Base-by-base conservation (phyloP, 1,140 invertebrate species). In the Euura lappo region DNA sequence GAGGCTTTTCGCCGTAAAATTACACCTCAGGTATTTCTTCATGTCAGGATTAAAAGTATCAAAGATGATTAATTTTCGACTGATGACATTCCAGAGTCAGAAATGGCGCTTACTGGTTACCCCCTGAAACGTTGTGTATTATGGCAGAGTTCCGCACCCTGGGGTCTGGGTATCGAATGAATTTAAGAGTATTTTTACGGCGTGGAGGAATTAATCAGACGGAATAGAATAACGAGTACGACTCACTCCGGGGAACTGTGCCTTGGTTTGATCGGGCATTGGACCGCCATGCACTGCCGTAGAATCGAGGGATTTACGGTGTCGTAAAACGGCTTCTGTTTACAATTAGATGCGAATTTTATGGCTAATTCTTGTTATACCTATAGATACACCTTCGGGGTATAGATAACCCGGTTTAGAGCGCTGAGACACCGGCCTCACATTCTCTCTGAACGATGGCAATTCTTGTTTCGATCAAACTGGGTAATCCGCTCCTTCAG, bases 341-440 rank as follows among this genome's bases (percentile, higher is more conserved):
- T 60, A 60, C 51, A 60, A 60, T 60, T 60, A 60, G 51, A 60
- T 60, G 51, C 51, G 51, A 60, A 11, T 60, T 60, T 60, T 60
- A 60, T 60, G 13, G 51, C 51, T 60, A 60, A 60, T 60, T 28
- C 28, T 28, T 28, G 28, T 28, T 28, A 28, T 28, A 28, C 28
- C 28, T 28, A 28, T 28, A 28, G 28, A 28, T 28, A 28, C 28
- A 28, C 28, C 28, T 28, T 28, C 28, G 28, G 28, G 28, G 28
- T 28, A 28, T 28, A 28, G 28, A 28, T 28, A 28, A 28, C 28
- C 28, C 28, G 28, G 28, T 28, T 28, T 28, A 28, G 28, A 28
- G 28, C 28, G 28, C 28, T 28, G 28, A 28, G 28, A 28, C 28
- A 28, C 28, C 28, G 28, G 28, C 28, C 28, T 28, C 28, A 28